Evolutionary conservation across 2,113 vertebrate genomes (phyloP), one percentile per base, ranked within the genome.

Genomic region (Dolichotis patagonum): DNA sequence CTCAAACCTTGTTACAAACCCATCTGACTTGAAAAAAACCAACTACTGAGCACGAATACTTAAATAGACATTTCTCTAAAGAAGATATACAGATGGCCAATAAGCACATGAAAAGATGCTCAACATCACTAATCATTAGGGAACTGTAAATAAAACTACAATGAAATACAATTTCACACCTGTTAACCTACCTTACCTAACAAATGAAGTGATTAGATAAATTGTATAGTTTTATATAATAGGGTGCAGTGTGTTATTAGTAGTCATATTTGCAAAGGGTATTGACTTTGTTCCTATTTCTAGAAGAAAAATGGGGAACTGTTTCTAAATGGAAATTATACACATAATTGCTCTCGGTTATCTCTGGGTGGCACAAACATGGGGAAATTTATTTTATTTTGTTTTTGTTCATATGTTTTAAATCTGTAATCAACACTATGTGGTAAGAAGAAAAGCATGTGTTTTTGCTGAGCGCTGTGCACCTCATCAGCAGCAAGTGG

Each of bases 331-430:
- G 41, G 63, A 82, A 90, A 93, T 75, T 58, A 49, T 30, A 56
- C 7, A 89, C 12, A 67, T 46, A 65, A 41, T 54, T 58, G 3
- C 75, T 82, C 52, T 28, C 67, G 12, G 69, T 77, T 95, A 82
- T 91, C 77, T 35, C 58, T 81, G 46, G 41, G 71, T 93, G 26
- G 26, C 84, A 1, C 52, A 81, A 32, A 67, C 73, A 90, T 75
- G 35, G 49, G 43, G 90, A 77, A 92, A 35, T 65, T 84, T 88
- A 52, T 52, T 95, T 85, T 87, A 32, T 87, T 86, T 92, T 88
- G 58, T 19, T 95, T 87, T 94, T 88, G 24, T 71, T 96, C 52
- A 77, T 95, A 43, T 96, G 93, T 96, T 95, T 73, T 87, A 65
- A 89, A 43, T 73, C 46, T 71, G 7, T 73, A 87, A 62, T 92